Conservation (phyloP, 2,113 vertebrate genomes). For the Sebastes fasciatus region DNA sequence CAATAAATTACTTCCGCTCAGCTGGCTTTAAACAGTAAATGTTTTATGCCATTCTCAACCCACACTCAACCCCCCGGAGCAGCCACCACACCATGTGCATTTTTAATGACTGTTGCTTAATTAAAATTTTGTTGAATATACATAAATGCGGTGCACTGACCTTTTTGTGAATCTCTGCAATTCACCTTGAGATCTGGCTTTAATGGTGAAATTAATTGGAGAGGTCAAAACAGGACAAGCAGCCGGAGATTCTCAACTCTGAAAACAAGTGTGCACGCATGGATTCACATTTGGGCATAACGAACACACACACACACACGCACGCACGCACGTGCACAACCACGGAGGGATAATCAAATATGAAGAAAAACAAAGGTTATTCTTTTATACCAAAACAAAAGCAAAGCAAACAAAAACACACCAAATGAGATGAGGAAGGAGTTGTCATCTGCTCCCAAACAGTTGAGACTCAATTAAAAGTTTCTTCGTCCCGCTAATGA, state of each 20-base stretch:
- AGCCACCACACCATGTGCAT: conserved; percentile 62
- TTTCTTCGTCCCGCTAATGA: conserved; percentile 75
- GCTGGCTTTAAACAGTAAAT: conserved; percentile 63
- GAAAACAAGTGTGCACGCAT: background rate
- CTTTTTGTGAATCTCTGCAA: conserved; percentile 62
- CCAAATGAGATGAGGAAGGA: conserved; percentile 63
- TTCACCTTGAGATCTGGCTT: conserved; percentile 74
- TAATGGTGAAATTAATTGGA: conserved; percentile 70
- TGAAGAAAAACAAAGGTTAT: conserved; percentile 57
- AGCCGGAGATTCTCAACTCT: conserved; percentile 36
- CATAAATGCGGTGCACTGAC: conserved; percentile 72
- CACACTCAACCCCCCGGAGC: conserved; percentile 60
- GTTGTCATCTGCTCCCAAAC: conserved; percentile 66
- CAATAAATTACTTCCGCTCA: conserved; percentile 59
- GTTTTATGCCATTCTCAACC: conserved; percentile 67
- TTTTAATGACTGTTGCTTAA: conserved; percentile 73
- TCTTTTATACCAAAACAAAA: conserved; percentile 36
- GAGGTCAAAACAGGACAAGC: conserved; percentile 63
- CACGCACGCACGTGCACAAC: background rate
- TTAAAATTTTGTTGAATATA: conserved; percentile 76
- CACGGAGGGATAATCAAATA: conserved; percentile 32
- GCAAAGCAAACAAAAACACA: conserved; percentile 56
- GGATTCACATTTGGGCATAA: background rate
- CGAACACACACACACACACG: conserved; percentile 2
- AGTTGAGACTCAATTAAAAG: conserved; percentile 81